These are phyloP conservation scores for Melanaphis sacchari DNA, from an alignment of 1,140 invertebrate species.

Conservation along the genomic window DNA sequence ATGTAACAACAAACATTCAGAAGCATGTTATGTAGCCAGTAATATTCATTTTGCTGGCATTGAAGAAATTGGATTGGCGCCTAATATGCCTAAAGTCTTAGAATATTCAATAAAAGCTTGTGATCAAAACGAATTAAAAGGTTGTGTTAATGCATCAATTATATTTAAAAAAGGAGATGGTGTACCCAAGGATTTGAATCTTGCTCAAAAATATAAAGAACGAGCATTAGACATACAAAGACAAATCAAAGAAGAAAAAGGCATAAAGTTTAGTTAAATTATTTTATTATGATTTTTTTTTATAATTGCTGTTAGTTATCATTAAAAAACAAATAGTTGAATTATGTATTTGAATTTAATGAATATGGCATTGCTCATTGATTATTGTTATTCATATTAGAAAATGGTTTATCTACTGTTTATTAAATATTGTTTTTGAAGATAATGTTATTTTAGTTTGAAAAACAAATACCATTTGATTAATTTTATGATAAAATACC, in stretches of 20 bases:
- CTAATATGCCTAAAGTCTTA: conserved; percentile 79
- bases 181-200: conserved; percentile 73
- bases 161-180: conserved; percentile 76
- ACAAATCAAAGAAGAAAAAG: conserved; percentile 63
- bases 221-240: conserved; percentile 75
- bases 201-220: conserved; percentile 76
- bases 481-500: neutral
- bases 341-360: neutral
- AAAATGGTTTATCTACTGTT: neutral
- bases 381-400: neutral
- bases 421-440: neutral
- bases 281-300: neutral
- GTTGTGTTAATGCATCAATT: conserved; percentile 85
- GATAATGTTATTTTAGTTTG: neutral
- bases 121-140: conserved; percentile 80
- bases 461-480: neutral
- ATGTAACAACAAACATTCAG: conserved; percentile 74
- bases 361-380: neutral
- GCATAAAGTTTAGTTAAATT: conserved; percentile 30
- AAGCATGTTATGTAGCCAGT: conserved; percentile 82
- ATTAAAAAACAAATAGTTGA: neutral
- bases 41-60: conserved; percentile 79
- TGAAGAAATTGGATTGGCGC: conserved; percentile 70
- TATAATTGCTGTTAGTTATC: neutral
- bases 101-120: conserved; percentile 78